Evolutionary conservation across 2,797 vertebrate genomes (phyloP).

Genomic region (Dermochelys coriacea): DNA sequence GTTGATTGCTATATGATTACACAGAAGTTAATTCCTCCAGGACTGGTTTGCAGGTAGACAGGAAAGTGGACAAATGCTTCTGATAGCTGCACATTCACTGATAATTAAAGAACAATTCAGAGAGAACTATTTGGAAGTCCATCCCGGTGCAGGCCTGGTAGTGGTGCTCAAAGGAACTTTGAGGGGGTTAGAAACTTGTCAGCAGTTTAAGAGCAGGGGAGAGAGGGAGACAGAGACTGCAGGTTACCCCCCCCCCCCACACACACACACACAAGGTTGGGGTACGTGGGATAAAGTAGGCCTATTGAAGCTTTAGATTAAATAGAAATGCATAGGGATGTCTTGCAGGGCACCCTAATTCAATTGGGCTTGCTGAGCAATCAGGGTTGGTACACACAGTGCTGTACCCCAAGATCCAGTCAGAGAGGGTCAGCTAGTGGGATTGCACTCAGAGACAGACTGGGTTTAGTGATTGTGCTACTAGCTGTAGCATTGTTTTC

Average conservation of each 20-base stretch:
- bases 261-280: too few species aligned
- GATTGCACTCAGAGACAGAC: slow-evolving; percentile 63
- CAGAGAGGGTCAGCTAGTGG: slow-evolving; percentile 56
- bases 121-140: background rate
- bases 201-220: background rate
- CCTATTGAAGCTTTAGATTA: background rate
- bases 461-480: background rate
- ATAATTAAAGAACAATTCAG: rapidly evolving
- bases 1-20: background rate
- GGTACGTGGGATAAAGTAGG: background rate
- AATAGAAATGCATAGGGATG: slow-evolving; percentile 31
- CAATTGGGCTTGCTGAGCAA: slow-evolving; percentile 69
- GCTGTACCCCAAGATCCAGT: slow-evolving; percentile 50
- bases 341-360: slow-evolving; percentile 42
- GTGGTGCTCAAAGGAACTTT: background rate
- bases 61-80: background rate
- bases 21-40: background rate
- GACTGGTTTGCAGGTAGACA: background rate
- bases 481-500: slow-evolving; percentile 6
- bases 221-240: background rate
- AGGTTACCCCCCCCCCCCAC: background rate
- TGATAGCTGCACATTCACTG: background rate
- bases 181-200: background rate
- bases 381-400: slow-evolving; percentile 39
- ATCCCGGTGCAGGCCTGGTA: background rate